Conservation (phyloP, 2,113 vertebrate genomes). For the Dromas ardeola region DNA sequence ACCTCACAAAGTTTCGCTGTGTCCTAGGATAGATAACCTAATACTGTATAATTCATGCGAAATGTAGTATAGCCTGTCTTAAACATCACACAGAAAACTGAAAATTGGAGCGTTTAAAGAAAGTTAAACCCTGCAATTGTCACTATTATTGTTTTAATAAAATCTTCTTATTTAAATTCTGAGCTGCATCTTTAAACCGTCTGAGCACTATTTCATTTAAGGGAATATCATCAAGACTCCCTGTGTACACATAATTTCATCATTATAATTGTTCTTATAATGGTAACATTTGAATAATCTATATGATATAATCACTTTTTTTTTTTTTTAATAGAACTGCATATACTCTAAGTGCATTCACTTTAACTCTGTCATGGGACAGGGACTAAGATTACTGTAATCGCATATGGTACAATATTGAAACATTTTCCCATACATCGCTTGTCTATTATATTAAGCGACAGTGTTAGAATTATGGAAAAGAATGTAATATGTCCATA, state of each 20-base stretch:
- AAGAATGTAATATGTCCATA: neutral
- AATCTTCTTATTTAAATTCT: neutral
- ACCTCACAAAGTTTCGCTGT: neutral
- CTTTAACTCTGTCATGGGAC: neutral
- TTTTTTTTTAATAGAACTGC: neutral
- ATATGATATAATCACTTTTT: neutral
- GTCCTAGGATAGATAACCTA: neutral
- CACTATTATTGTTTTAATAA: neutral
- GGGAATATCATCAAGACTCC: neutral
- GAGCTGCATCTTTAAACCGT: neutral
- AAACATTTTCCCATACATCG: neutral
- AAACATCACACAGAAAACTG: neutral
- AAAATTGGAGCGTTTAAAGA: neutral
- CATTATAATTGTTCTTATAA: neutral
- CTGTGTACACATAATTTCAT: neutral
- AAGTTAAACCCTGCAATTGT: neutral
- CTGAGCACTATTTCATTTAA: neutral
- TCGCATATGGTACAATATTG: neutral
- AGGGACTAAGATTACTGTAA: neutral
- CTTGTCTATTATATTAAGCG: neutral
- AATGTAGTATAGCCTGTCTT: neutral
- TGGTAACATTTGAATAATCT: neutral
- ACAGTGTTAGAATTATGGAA: neutral
- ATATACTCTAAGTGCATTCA: neutral
- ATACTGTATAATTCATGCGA: neutral